A percentile compares a stretch with the other conserved stretches of the same genome.
These are phyloP conservation scores for Malthinus seriepunctatus DNA, from an alignment of 2,888 invertebrate species.

Conservation along the genomic window DNA sequence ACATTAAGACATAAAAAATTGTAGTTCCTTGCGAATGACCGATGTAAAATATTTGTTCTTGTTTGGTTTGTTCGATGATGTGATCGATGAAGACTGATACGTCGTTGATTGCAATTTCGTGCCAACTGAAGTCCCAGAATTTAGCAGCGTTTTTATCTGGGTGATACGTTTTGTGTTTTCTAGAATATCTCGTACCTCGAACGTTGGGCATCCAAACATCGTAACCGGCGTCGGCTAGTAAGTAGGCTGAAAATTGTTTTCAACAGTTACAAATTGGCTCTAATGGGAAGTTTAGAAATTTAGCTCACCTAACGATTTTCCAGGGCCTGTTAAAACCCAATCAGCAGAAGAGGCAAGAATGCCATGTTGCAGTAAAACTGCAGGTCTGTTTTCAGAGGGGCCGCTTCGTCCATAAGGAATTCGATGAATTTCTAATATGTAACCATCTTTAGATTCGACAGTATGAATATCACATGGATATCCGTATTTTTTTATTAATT, in stretches of 20 bases:
- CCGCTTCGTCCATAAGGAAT: conserved; percentile 22
- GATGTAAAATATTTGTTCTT: conserved; percentile 21
- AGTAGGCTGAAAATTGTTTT: conserved; percentile 47
- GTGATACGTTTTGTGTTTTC: conserved; percentile 52
- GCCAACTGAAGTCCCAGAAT: conserved; percentile 63
- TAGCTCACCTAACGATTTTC: conserved; percentile 52
- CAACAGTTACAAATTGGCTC: no score
- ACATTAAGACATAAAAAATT: conserved; percentile 14
- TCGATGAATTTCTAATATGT: conserved; percentile 55
- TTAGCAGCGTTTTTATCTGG: conserved; percentile 13
- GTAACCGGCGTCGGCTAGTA: conserved; percentile 47
- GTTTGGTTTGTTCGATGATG: conserved; percentile 49
- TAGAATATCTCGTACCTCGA: conserved; percentile 63
- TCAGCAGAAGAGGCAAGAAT: conserved; percentile 55
- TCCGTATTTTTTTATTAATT: conserved; percentile 46
- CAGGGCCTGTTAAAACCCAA: conserved; percentile 58
- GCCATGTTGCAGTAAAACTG: conserved; percentile 57
- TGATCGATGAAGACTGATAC: conserved; percentile 78
- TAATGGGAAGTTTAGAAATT: not conserved
- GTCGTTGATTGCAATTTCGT: conserved; percentile 76
- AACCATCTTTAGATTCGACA: conserved; percentile 56
- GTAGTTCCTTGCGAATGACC: conserved; percentile 29
- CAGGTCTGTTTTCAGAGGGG: conserved; percentile 46
- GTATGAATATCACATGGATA: conserved; percentile 47
- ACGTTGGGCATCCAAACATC: conserved; percentile 63